Conservation (phyloP, 2,113 vertebrate genomes). For the Ploceus nigricollis region DNA sequence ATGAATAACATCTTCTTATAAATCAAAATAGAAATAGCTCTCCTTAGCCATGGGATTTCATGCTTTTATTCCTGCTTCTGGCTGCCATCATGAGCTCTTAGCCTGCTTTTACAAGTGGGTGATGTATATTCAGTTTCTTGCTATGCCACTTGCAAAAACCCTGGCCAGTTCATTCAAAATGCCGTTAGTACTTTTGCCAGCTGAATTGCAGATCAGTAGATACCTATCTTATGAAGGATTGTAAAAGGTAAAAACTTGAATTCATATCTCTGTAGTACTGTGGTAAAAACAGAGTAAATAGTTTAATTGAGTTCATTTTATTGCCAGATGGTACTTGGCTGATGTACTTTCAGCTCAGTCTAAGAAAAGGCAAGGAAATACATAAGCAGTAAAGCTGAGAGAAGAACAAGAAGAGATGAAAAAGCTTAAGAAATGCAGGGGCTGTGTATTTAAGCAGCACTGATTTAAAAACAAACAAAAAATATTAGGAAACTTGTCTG, state of each 20-base stretch:
- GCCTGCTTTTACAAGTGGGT: background rate
- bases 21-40: background rate
- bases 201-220: background rate
- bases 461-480: background rate
- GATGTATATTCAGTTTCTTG: background rate
- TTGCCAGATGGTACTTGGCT: background rate
- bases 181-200: background rate
- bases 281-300: background rate
- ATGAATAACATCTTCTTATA: background rate
- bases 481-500: accelerated
- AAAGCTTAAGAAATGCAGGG: background rate
- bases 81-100: background rate
- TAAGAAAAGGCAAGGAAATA: background rate
- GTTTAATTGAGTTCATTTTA: background rate
- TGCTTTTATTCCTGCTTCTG: background rate
- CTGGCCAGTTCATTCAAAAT: background rate
- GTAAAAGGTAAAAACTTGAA: background rate
- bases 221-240: background rate
- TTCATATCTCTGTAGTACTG: background rate
- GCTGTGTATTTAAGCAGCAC: background rate
- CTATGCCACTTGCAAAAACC: background rate
- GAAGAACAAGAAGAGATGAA: background rate
- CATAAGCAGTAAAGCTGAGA: background rate
- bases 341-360: background rate
- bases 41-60: background rate